phyloP scores from a whole-genome alignment of 2,888 invertebrate species.

The Leptinotarsa haldemani region DNA sequence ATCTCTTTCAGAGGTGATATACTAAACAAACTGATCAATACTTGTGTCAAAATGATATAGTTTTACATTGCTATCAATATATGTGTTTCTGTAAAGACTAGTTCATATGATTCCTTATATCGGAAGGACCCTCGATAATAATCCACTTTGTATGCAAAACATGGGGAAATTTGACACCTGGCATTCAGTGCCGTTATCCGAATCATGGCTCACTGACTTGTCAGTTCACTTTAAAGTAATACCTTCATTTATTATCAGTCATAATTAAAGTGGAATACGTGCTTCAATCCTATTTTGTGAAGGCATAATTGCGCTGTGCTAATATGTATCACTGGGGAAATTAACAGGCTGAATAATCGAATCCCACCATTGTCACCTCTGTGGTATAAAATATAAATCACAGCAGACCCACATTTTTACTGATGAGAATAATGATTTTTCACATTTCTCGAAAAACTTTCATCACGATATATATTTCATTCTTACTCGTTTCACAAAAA shows the following conservation, averaged over 20 bases:
- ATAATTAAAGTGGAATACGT: conserved; percentile 58
- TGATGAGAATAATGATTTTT: too few species aligned
- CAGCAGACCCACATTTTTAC: neutral
- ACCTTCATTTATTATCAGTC: conserved; percentile 41
- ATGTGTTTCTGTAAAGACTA: too few species aligned
- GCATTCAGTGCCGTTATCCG: conserved; percentile 32
- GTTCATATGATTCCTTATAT: neutral
- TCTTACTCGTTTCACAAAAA: too few species aligned
- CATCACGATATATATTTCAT: too few species aligned
- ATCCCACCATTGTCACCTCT: conserved; percentile 42
- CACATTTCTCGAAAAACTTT: too few species aligned
- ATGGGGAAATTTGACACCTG: conserved; percentile 49
- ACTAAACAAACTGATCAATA: too few species aligned
- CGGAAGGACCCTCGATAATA: neutral
- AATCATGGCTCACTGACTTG: conserved; percentile 44
- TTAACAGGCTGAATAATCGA: conserved; percentile 66
- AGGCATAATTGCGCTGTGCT: conserved; percentile 56
- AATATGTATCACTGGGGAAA: conserved; percentile 66
- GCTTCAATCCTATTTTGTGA: conserved; percentile 50
- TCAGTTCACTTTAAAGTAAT: conserved; percentile 49
- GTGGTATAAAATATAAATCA: conserved; percentile 31
- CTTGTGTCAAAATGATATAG: too few species aligned
- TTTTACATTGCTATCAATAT: too few species aligned
- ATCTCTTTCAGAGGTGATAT: too few species aligned
- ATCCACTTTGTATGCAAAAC: conserved; percentile 43